Percentiles rank a stretch among this genome's conserved stretches.
Evolutionary conservation across 2,113 vertebrate genomes (phyloP).

Genomic region (Brienomyrus longianalis): DNA sequence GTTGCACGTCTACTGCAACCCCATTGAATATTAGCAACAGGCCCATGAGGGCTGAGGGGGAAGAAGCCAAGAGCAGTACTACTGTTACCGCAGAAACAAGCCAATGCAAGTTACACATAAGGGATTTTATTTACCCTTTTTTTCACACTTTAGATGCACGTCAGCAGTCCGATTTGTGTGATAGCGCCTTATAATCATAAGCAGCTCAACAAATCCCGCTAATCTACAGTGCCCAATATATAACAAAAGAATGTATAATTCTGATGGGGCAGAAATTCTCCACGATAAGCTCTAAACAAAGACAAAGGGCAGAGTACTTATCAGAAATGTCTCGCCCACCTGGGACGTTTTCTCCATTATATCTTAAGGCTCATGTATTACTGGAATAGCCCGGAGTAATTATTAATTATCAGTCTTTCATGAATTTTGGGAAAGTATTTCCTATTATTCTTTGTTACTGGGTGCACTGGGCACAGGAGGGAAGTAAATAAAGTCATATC

Average conservation of each 20-base stretch:
- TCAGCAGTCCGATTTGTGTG: not conserved
- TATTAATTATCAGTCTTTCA: not conserved
- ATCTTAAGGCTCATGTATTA: not conserved
- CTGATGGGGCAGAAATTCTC: not conserved
- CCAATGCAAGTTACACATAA: not conserved
- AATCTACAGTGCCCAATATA: not conserved
- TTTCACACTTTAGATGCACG: not conserved
- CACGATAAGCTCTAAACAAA: slow-evolving; percentile 11
- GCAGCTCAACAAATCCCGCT: slow-evolving; percentile 2
- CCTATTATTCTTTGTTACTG: not conserved
- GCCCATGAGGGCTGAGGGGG: not conserved
- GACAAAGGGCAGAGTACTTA: not conserved
- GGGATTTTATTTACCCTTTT: not conserved
- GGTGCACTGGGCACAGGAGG: not conserved
- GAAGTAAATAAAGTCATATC: not conserved
- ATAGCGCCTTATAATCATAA: not conserved
- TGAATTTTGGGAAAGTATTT: not conserved
- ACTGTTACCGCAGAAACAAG: not conserved
- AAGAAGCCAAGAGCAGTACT: not conserved
- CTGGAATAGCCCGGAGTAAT: not conserved
- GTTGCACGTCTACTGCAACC: not conserved
- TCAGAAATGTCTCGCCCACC: not conserved
- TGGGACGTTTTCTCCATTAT: not conserved
- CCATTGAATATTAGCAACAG: not conserved
- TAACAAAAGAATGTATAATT: not conserved